phyloP scores from a whole-genome alignment of 2,113 vertebrate species.

The Antigone vipio region DNA sequence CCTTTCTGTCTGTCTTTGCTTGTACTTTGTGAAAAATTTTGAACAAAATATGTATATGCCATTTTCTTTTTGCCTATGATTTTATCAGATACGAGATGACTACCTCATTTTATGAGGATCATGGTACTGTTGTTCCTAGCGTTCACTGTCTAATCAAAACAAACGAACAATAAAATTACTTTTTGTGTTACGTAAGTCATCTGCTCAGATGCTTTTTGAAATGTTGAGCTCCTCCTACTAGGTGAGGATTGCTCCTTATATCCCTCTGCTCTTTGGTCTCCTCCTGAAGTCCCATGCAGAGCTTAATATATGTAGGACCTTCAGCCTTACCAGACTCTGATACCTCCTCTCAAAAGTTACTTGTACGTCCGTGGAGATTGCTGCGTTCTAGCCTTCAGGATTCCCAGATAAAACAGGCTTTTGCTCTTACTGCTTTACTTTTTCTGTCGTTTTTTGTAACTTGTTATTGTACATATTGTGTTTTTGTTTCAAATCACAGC shows the following conservation, averaged over 20 bases:
- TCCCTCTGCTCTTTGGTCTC: neutral
- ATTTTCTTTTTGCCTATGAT: neutral
- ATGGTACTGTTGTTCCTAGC: neutral
- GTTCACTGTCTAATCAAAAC: neutral
- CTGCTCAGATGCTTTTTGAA: neutral
- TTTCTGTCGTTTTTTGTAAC: neutral
- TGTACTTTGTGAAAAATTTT: neutral
- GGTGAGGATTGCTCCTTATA: neutral
- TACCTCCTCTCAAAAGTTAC: neutral
- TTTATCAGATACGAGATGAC: neutral
- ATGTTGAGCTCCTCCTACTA: neutral
- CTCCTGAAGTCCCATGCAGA: neutral
- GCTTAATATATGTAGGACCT: neutral
- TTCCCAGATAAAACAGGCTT: neutral
- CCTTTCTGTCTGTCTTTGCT: neutral
- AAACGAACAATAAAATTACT: neutral
- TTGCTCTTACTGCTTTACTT: neutral
- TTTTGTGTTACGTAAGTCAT: neutral
- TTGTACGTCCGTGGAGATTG: neutral
- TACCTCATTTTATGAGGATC: neutral
- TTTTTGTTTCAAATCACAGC: neutral
- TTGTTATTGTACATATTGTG: neutral
- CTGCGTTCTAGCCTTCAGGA: neutral
- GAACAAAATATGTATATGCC: fast-evolving
- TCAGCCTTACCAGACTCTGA: neutral